Base-by-base conservation (phyloP, 2,113 vertebrate species). In the Miniopterus natalensis region DNA sequence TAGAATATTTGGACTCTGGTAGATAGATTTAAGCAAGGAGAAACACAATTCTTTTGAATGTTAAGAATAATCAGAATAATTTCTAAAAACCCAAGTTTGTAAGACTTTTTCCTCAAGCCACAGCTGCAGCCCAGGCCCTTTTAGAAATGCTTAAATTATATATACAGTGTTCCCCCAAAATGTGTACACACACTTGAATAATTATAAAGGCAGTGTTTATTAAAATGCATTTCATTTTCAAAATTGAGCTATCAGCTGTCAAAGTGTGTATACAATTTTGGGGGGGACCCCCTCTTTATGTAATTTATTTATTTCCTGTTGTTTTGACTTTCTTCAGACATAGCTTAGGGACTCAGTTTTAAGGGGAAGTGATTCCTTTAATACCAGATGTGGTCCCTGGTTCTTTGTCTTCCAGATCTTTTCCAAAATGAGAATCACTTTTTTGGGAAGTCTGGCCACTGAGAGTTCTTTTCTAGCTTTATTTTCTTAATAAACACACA, bases 1-100 rank as follows among this genome's bases (percentile, higher is more conserved):
- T 84, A 31, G 94, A 65, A 84, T 91, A 87, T 90, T 86, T 90
- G n/a, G 49, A 45, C 14, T 80, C 36, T 63, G 31, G 66, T 84
- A 65, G 81, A 45, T 51, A 74, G 25, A 87, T 92, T 74, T 79
- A 66, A 89, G 59, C 36, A 40, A 80, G 27, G 49, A 90, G 23
- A 40, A 49, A n/a, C n/a, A 59, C 65, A 21, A 92, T 90, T 92
- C 23, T 94, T 96, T 90, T 81, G 61, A 79, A 61, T 89, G 71
- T 86, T 90, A 66, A 73, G n/a, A 86, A 74, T 88, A 93, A 73
- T 89, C 53, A 87, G 75, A 89, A 80, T 71, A 90, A 59, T 51
- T 96, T 96, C 23, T 73, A 94, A 73, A 94, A 66, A 42, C 20
- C 5, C 3, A 14, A 31, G 81, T 80, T 75, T 90, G 4, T 84